Evolutionary conservation across 2,113 vertebrate species (phyloP).

Genomic region (Haplochromis burtoni): DNA sequence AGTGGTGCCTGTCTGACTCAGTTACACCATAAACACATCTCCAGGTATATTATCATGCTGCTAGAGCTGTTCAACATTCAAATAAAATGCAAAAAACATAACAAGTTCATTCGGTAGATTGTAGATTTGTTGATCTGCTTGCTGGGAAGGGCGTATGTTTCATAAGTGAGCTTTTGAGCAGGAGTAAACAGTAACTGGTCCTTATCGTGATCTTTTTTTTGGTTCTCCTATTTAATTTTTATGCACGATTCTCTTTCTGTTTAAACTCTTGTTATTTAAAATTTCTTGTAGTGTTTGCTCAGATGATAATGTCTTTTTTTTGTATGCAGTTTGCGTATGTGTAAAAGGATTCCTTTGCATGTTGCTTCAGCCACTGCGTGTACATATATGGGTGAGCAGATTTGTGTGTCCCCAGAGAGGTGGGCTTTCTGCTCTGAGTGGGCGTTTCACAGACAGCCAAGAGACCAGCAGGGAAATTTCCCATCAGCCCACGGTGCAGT

Average conservation of each 20-base stretch:
- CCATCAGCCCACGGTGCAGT: constrained; percentile 46
- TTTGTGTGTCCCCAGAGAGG: constrained; percentile 29
- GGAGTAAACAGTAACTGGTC: not conserved
- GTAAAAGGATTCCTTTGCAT: not conserved
- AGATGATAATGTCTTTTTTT: not conserved
- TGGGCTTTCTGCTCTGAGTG: constrained; percentile 46
- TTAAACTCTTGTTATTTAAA: not conserved
- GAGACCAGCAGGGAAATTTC: constrained; percentile 50
- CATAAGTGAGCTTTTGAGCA: not conserved
- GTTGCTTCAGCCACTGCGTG: not conserved
- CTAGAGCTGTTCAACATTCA: not conserved
- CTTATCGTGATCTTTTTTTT: not conserved
- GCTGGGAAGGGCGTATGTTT: not conserved
- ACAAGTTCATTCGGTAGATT: not conserved
- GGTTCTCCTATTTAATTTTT: not conserved
- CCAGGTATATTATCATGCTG: not conserved
- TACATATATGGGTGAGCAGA: not conserved
- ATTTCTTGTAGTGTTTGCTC: not conserved
- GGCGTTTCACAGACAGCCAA: constrained; percentile 51
- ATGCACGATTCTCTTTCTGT: not conserved
- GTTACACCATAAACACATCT: constrained; percentile 5
- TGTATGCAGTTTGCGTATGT: not conserved
- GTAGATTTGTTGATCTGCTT: not conserved
- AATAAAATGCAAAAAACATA: not conserved
- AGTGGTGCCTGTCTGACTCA: not conserved